phyloP scores from a whole-genome alignment of 2,113 vertebrate species.

The Phaethon lepturus region DNA sequence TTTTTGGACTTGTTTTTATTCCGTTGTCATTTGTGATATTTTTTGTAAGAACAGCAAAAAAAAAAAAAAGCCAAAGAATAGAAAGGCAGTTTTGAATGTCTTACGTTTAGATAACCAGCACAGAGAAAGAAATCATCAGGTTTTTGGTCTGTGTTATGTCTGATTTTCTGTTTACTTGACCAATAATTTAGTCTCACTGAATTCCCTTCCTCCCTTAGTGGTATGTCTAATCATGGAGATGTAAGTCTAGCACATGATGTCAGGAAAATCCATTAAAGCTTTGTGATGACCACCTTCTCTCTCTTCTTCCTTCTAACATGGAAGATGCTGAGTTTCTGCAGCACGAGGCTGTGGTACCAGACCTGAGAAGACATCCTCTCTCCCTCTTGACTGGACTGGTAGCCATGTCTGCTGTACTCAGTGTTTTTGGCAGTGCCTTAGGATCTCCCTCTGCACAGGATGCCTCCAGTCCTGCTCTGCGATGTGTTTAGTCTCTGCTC shows the following conservation, averaged over 20 bases:
- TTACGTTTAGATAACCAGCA: neutral
- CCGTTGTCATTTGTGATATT: neutral
- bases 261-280: neutral
- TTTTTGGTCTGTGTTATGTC: neutral
- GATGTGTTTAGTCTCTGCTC: neutral
- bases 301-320: neutral
- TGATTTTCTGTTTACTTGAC: neutral
- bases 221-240: neutral
- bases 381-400: neutral
- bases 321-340: neutral
- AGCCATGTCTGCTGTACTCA: neutral
- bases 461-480: neutral
- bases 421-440: neutral
- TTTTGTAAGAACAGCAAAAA: neutral
- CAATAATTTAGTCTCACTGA: neutral
- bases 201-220: neutral
- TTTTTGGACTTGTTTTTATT: neutral
- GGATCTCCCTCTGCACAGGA: neutral
- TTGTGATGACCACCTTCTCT: neutral
- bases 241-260: fast-evolving
- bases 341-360: neutral
- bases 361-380: neutral
- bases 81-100: neutral
- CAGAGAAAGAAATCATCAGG: fast-evolving
- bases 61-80: neutral